phyloP scores from a whole-genome alignment of 2,797 vertebrate genomes.

The Pempheris klunzingeri region DNA sequence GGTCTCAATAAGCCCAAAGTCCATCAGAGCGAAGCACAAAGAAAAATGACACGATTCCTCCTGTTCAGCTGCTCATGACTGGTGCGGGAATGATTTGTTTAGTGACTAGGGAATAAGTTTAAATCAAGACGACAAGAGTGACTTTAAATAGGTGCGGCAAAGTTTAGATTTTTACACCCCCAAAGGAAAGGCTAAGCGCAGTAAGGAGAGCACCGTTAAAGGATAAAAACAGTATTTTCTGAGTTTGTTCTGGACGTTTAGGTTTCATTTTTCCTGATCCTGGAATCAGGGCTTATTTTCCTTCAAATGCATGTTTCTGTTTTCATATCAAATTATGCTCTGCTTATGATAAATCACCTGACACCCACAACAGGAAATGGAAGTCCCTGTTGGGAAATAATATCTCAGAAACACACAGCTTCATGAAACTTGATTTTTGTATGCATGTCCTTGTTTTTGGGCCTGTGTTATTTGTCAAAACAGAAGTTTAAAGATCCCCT shows the following conservation, averaged over 20 bases:
- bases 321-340: conserved; percentile 51
- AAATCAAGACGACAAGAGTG: background rate
- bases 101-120: background rate
- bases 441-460: background rate
- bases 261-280: conserved; percentile 24
- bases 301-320: background rate
- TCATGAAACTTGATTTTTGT: background rate
- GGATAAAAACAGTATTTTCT: background rate
- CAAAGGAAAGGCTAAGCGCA: background rate
- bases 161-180: background rate
- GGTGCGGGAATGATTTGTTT: background rate
- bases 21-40: conserved; percentile 57
- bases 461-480: background rate
- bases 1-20: conserved; percentile 69
- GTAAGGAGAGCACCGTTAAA: background rate
- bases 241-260: background rate
- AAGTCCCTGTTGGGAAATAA: conserved; percentile 17
- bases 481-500: background rate
- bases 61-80: conserved; percentile 21
- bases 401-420: conserved; percentile 22
- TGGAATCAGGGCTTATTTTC: conserved; percentile 12
- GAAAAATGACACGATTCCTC: conserved; percentile 47
- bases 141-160: background rate
- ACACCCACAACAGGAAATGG: conserved; percentile 31
- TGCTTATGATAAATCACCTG: conserved; percentile 26